phyloP scores from a whole-genome alignment of 2,797 vertebrate species.

The Takifugu rubripes region DNA sequence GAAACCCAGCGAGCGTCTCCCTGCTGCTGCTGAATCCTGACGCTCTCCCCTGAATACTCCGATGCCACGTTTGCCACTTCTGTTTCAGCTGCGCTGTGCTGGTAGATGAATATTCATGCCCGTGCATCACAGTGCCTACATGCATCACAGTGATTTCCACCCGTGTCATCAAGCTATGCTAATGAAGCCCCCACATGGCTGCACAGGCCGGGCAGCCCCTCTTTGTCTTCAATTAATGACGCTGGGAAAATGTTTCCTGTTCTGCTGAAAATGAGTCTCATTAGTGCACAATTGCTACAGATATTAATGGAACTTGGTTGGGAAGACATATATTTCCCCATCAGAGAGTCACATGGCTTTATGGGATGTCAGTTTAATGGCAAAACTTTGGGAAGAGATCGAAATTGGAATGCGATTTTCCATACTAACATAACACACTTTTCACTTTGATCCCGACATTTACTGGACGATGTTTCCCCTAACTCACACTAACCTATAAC shows the following conservation, averaged over 20 bases:
- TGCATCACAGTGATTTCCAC: conserved; percentile 62
- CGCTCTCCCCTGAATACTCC: conserved; percentile 48
- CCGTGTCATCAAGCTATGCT: conserved; percentile 63
- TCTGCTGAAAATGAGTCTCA: conserved; percentile 33
- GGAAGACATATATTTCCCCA: no score
- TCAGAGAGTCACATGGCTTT: neutral
- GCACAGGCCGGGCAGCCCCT: conserved; percentile 20
- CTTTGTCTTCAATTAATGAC: conserved; percentile 61
- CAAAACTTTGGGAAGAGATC: neutral
- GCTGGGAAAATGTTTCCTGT: conserved; percentile 50
- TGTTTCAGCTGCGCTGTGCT: conserved; percentile 56
- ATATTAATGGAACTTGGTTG: conserved; percentile 36
- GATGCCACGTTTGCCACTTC: conserved; percentile 54
- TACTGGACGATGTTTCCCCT: no score
- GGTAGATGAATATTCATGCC: conserved; percentile 69
- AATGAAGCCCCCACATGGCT: conserved; percentile 58
- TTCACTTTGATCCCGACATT: no score
- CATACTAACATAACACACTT: no score
- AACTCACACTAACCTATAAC: no score
- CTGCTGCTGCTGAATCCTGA: conserved; percentile 29
- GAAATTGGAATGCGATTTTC: no score
- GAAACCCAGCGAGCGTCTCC: conserved; percentile 46
- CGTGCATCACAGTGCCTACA: conserved; percentile 43
- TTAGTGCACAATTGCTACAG: conserved; percentile 31
- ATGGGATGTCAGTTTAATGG: neutral